Base-by-base conservation (phyloP, 2,797 vertebrate species). In the Lutjanus campechanus region DNA sequence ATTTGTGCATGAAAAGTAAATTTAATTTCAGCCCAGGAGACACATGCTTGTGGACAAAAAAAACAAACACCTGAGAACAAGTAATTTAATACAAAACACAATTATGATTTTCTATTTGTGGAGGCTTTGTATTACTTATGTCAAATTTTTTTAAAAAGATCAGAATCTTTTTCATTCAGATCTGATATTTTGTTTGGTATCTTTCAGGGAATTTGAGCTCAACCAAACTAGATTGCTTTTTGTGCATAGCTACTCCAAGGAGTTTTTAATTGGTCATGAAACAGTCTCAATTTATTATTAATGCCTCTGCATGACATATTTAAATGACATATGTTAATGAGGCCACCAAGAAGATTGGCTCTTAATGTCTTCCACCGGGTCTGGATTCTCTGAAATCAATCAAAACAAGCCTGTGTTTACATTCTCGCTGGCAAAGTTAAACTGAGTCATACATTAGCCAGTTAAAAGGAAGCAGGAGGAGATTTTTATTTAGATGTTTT, bases 201-300 rank as follows among this genome's bases (percentile, higher is more conserved):
- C 11, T 70, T 70, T 61, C 1, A 53, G 11, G 51, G 20, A 58
- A 78, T 59, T 43, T 20, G 51, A 76, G 53, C 25, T 64, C 20
- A 43, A 43, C 43, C 46, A 58, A 54, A 53, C 22, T 17, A 44
- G 5, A 15, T 12, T 29, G 25, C n/a, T 56, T 47, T 53, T 55
- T 66, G 2, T 63, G 22, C 15, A 61, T 36, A 36, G 29, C 29
- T 36, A 36, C 29, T 36, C 29, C 29, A 36, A 36, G 29, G 29
- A 36, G 29, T 36, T 36, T 36, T 36, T 36, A 36, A 4, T 36
- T 36, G 29, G 29, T 36, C 29, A 36, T 36, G 29, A 36, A 36
- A 36, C 4, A 36, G 29, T 36, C 29, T 36, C 29, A 36, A 36
- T 36, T 36, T 36, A 36, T 36, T 36, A 36, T 36, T 36, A 4